Evolutionary conservation across 2,797 vertebrate genomes (phyloP), one percentile per base, ranked within the genome.

Genomic region (Notolepis coatsorum): DNA sequence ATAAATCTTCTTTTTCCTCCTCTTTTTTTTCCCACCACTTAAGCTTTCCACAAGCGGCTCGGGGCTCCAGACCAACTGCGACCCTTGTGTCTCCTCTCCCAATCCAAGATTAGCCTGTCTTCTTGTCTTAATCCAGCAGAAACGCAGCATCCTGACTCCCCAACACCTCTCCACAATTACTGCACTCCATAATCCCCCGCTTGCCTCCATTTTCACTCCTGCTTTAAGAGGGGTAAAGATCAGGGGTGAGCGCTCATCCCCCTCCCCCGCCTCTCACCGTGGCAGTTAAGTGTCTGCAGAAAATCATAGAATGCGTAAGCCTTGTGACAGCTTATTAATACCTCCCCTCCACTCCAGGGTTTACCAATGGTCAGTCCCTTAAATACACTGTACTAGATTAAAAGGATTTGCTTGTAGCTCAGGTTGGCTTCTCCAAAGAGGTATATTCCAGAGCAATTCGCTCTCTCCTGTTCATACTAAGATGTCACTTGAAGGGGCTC

Each of bases 141-240:
- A 93, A 93, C 84, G 89, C 90, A 69, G 88, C 91, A 92, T 92
- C 91, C 89, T 84, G 91, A 92, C 91, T 94, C 90, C 45, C 61
- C 88, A 90, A 90, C 91, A 92, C 91, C 91, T 92, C 91, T 89
- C 89, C 84, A 93, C 91, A 93, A 93, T 93, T 93, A 94, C 88
- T 81, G 88, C 87, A 86, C 83, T 85, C 90, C 87, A 82, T 94
- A 94, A 94, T 94, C 92, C 90, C 79, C 84, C 77, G 87, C 86
- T 85, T 88, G 84, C 90, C 89, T 92, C 90, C 88, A 90, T 90
- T 91, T 91, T 90, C 89, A 86, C 86, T 80, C 71, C 68, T 83
- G 86, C 89, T 91, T 92, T 90, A 91, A 89, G 88, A 90, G 84
- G 86, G 84, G 90, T 87, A 91, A 90, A 92, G 91, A 92, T 93